A percentile compares a stretch with the other conserved stretches of the same genome.
phyloP scores from a whole-genome alignment of 2,797 vertebrate genomes.

The Danio choprae region DNA sequence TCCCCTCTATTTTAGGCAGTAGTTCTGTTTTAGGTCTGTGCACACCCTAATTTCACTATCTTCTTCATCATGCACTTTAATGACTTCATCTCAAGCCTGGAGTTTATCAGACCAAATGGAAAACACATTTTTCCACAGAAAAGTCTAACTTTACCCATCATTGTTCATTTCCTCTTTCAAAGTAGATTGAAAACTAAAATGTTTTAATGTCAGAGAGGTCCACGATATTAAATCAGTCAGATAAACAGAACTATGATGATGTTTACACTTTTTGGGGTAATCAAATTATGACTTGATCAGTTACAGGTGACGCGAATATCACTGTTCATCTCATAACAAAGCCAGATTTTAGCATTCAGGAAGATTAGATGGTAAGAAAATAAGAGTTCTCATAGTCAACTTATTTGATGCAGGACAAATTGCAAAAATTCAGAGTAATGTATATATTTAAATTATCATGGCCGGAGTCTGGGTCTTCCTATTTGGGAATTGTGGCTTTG shows the following conservation, averaged over 20 bases:
- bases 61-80: constrained; percentile 6
- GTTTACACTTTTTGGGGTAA: background rate
- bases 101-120: background rate
- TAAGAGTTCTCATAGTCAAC: too few relatives aligned
- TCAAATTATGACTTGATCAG: background rate
- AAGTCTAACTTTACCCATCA: background rate
- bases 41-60: constrained; percentile 48
- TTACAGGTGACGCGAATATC: too few relatives aligned
- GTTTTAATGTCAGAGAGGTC: background rate
- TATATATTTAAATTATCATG: too few relatives aligned
- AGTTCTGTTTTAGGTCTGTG: constrained; percentile 52
- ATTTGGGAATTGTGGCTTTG: constrained; percentile 31
- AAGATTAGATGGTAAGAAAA: too few relatives aligned
- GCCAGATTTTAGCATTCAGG: too few relatives aligned
- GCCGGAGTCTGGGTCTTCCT: too few relatives aligned
- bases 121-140: constrained; percentile 15
- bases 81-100: constrained; percentile 2
- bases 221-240: background rate
- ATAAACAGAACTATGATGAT: background rate
- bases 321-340: too few relatives aligned
- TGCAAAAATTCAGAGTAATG: too few relatives aligned
- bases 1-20: constrained; percentile 49
- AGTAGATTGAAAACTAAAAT: background rate
- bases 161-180: constrained; percentile 2
- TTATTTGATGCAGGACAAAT: too few relatives aligned